Evolutionary conservation across 2,797 vertebrate genomes (phyloP).

Genomic region (Gymnocypris eckloni): DNA sequence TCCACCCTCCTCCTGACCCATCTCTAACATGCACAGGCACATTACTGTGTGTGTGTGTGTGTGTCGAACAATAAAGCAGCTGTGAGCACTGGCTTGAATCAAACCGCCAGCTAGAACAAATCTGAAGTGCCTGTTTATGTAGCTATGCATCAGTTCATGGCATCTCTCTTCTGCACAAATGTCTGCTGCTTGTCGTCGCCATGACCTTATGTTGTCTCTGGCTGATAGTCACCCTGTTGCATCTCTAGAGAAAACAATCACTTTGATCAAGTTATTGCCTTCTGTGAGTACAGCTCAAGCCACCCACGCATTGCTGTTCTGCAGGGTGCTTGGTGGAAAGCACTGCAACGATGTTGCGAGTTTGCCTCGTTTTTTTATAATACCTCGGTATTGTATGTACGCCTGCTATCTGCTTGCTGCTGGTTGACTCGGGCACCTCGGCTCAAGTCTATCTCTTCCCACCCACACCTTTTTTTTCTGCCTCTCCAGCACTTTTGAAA

Average conservation of each 20-base stretch:
- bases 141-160: conserved; percentile 22
- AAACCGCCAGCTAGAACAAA: conserved; percentile 33
- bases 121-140: conserved; percentile 16
- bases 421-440: conserved; percentile 33
- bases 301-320: conserved; percentile 30
- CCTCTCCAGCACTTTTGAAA: conserved; percentile 48
- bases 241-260: conserved; percentile 49
- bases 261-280: conserved; percentile 62
- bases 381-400: conserved; percentile 12
- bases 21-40: background rate
- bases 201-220: conserved; percentile 52
- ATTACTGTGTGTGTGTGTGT: background rate
- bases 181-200: conserved; percentile 37
- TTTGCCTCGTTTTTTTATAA: background rate
- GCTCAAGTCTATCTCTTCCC: conserved; percentile 46
- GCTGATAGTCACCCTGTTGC: conserved; percentile 49
- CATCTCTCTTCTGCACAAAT: conserved; percentile 36
- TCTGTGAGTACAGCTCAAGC: conserved; percentile 50
- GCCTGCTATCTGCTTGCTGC: conserved; percentile 26
- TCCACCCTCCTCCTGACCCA: background rate
- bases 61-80: background rate
- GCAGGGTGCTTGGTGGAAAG: conserved; percentile 39
- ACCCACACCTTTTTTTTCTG: conserved; percentile 38
- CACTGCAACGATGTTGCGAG: conserved; percentile 21
- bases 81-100: conserved; percentile 1